These are phyloP conservation scores for Chrysolina americana DNA, from an alignment of 2,888 invertebrate species.

Conservation along the genomic window DNA sequence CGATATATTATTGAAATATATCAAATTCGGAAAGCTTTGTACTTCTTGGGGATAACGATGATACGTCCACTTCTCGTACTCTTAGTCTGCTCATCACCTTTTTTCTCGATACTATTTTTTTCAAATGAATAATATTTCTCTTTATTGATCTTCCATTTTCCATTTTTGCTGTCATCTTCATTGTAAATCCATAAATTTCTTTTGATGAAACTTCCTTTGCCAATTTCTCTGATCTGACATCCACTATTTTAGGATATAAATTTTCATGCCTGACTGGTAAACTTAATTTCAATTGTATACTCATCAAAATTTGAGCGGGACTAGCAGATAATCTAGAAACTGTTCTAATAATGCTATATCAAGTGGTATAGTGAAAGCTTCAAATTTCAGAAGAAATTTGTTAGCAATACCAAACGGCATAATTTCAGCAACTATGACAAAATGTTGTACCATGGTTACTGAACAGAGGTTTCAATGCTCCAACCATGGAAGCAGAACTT, in stretches of 20 bases:
- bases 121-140: too few species aligned
- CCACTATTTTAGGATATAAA: not conserved
- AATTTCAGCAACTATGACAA: constrained; percentile 42
- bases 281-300: not conserved
- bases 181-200: not conserved
- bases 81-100: too few species aligned
- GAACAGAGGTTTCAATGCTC: not conserved
- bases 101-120: too few species aligned
- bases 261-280: not conserved
- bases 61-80: too few species aligned
- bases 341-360: not conserved
- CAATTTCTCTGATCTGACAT: not conserved
- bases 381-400: constrained; percentile 25
- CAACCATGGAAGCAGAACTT: not conserved
- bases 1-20: too few species aligned
- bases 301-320: not conserved
- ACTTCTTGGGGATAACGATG: too few species aligned
- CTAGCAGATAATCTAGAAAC: not conserved
- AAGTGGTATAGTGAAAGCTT: not conserved
- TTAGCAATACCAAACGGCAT: constrained; percentile 42
- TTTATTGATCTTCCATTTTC: not conserved
- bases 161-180: not conserved
- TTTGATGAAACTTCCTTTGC: not conserved
- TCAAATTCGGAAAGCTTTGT: too few species aligned
- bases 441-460: constrained; percentile 39